Evolutionary conservation across 2,113 vertebrate species (phyloP).

Genomic region (Gopherus evgoodei): DNA sequence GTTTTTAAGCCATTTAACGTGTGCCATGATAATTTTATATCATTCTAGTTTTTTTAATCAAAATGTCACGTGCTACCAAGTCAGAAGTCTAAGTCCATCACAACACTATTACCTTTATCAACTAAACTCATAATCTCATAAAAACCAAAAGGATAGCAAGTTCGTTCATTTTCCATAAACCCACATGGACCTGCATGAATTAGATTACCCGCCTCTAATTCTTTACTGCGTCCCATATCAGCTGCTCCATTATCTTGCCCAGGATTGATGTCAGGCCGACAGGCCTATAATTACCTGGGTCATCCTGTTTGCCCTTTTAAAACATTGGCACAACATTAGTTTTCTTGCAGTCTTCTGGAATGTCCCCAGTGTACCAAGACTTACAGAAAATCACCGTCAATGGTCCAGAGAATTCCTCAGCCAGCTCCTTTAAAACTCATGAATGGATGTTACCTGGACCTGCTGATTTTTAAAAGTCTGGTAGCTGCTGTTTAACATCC

Average conservation of each 20-base stretch:
- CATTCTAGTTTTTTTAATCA: neutral
- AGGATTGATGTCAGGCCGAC: neutral
- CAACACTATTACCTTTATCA: neutral
- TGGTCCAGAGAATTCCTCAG: neutral
- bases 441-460: neutral
- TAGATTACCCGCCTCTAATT: neutral
- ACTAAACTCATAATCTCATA: neutral
- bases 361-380: too few relatives aligned
- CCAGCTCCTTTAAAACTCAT: neutral
- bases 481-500: neutral
- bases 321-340: neutral
- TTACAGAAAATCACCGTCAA: neutral
- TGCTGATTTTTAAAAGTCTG: neutral
- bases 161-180: neutral
- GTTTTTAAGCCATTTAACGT: neutral
- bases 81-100: neutral
- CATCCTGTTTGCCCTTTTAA: neutral
- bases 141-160: neutral
- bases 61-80: neutral
- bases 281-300: neutral
- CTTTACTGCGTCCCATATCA: neutral
- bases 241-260: neutral
- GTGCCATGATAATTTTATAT: neutral
- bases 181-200: neutral
- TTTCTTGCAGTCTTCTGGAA: neutral